Percentiles rank a stretch among this genome's conserved stretches.
These are phyloP conservation scores for Penaeus vannamei DNA, from an alignment of 1,140 invertebrate species.

Conservation along the genomic window DNA sequence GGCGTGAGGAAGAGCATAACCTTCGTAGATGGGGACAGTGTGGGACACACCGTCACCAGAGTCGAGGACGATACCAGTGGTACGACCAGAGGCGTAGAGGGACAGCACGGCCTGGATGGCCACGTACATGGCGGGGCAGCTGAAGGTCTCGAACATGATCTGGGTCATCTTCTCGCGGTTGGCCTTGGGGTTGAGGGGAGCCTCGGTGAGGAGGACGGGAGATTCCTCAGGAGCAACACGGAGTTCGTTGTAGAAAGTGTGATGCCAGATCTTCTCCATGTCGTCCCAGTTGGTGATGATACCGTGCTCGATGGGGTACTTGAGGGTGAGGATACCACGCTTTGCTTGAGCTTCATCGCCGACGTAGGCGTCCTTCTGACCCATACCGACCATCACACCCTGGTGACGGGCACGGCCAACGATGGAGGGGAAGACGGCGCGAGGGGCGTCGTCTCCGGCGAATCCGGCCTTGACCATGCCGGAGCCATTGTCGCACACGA, in stretches of 20 bases:
- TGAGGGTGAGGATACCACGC: constrained; percentile 90
- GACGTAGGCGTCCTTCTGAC: constrained; percentile 90
- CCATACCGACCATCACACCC: constrained; percentile 93
- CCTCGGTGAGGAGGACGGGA: constrained; percentile 91
- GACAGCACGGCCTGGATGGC: constrained; percentile 93
- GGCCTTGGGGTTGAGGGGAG: constrained; percentile 89
- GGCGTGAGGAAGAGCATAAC: constrained; percentile 89
- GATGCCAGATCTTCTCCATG: constrained; percentile 98
- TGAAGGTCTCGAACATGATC: constrained; percentile 96
- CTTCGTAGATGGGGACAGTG: constrained; percentile 94
- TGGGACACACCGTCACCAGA: constrained; percentile 95
- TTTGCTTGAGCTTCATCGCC: constrained; percentile 84
- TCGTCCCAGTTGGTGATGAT: constrained; percentile 98
- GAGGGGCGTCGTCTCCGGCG: constrained; percentile 79
- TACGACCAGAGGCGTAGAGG: constrained; percentile 93
- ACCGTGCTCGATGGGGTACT: constrained; percentile 95
- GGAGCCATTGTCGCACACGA: constrained; percentile 76
- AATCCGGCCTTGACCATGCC: constrained; percentile 80
- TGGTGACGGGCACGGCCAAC: constrained; percentile 77
- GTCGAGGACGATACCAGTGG: constrained; percentile 93
- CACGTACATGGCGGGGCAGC: constrained; percentile 93
- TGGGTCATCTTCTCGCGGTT: constrained; percentile 91
- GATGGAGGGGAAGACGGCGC: constrained; percentile 79
- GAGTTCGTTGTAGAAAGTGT: constrained; percentile 95
- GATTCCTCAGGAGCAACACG: constrained; percentile 95